Conservation (phyloP, 2,888 invertebrate genomes). For the Protonemura montana region DNA sequence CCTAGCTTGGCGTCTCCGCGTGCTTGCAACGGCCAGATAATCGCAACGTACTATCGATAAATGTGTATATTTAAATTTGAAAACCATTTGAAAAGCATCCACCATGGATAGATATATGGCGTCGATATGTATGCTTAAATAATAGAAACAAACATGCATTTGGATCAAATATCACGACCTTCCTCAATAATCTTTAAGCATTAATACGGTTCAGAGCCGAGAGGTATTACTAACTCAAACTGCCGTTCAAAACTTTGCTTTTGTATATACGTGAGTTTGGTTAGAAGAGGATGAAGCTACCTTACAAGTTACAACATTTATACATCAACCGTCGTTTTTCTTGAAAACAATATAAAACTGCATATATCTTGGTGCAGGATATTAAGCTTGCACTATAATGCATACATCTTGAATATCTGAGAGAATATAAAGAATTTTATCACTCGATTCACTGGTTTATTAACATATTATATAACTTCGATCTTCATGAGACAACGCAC, state of each 20-base stretch:
- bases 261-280: background rate
- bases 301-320: background rate
- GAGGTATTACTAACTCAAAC: background rate
- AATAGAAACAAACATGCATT: slow-evolving; percentile 24
- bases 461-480: background rate
- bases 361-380: background rate
- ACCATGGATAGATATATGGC: background rate
- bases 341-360: background rate
- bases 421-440: slow-evolving; percentile 7
- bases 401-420: background rate
- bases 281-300: background rate
- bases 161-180: slow-evolving; percentile 24
- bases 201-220: background rate
- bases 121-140: background rate
- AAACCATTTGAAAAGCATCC: background rate
- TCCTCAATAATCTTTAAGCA: slow-evolving; percentile 26
- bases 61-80: slow-evolving; percentile 12
- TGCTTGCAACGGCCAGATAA: background rate
- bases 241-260: slow-evolving; percentile 20
- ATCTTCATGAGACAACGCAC: background rate
- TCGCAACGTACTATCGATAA: background rate
- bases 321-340: background rate
- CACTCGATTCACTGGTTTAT: slow-evolving; percentile 7
- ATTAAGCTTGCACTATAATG: slow-evolving; percentile 4
- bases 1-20: background rate